Base-by-base conservation (phyloP, 1,140 invertebrate species). In the Lanistes nyassanus region DNA sequence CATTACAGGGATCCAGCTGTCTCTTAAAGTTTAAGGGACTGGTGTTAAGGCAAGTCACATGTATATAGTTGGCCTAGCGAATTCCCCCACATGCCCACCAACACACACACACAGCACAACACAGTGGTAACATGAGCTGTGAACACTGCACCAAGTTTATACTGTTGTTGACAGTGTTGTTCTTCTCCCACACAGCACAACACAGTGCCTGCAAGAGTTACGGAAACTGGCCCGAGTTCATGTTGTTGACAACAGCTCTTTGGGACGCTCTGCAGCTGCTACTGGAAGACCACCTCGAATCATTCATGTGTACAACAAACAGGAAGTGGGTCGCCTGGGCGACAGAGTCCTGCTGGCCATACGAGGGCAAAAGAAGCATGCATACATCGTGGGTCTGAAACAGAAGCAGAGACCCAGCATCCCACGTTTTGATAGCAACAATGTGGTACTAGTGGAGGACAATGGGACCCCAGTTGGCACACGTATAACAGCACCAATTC, bases 311-410 rank as follows among this genome's bases (percentile, higher is more conserved):
- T 92, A 91, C 76, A 91, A 88, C 65, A 87, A 87, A 77, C 71
- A 71, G 29, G 95, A 90, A 90, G 85, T 93, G 75, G 94, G 92
- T 56, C 91, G 85, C 34, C 92, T 94, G 75, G 94, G 93, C 92
- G 88, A 89, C 80, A 89, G 89, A 83, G 94, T 99, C 16, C 85
- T 99, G 80, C 93, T 99, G n/a, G 96, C 98, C 5, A 96, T 99
- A 79, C 96, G 95, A 89, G 98, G 98, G 37, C 94, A 99, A 87
- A 99, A 97, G 92, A 97, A 97, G 86, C 97, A 97, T 89, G 98
- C 94, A 3, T 95, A 97, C 76, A 91, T 99, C 65, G 97, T 99
- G 34, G 98, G 98, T 0, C 97, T 96, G 86, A 84, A 85, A 68
- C 93, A 96, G 85, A 93, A 92, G 73, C 95, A 98, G 85, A 92